Percentiles rank a stretch among this genome's conserved stretches.
These are phyloP conservation scores for Stratiomys singularior DNA, from an alignment of 2,888 invertebrate species.

Conservation along the genomic window DNA sequence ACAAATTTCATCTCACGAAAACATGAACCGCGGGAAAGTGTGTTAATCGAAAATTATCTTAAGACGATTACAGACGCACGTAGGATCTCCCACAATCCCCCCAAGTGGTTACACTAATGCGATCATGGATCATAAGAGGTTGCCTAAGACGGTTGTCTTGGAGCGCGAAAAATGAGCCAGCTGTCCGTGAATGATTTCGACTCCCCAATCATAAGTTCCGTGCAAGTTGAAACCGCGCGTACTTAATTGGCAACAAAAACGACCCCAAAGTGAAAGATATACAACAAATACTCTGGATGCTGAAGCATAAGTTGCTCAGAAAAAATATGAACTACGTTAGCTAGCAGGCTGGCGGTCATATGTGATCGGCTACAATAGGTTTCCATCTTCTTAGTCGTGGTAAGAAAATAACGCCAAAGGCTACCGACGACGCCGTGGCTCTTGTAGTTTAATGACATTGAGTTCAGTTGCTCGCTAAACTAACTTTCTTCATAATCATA, in stretches of 20 bases:
- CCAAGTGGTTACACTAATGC: background rate
- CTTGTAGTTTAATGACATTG: constrained; percentile 7
- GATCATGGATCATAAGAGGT: background rate
- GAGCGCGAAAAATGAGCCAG: background rate
- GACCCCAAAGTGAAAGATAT: constrained; percentile 8
- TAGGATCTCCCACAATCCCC: background rate
- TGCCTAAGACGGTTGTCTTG: constrained; percentile 7
- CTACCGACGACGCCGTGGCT: constrained; percentile 15
- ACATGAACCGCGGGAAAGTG: constrained; percentile 3
- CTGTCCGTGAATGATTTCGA: background rate
- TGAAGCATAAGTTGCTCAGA: background rate
- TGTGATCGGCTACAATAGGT: background rate
- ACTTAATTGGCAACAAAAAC: constrained; percentile 9
- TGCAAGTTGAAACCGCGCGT: background rate
- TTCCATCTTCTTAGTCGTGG: background rate
- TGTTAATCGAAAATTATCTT: constrained; percentile 44
- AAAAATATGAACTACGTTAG: background rate
- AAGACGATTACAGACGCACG: background rate
- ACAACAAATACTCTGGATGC: background rate
- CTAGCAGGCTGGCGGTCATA: background rate
- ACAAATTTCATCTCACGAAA: constrained; percentile 1
- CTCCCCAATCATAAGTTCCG: background rate
- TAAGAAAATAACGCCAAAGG: constrained; percentile 9
- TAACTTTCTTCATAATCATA: constrained; percentile 7
- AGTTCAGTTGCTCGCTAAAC: background rate